A percentile compares a stretch with the other conserved stretches of the same genome.
These are phyloP conservation scores for Holacanthella duospinosa DNA, from an alignment of 2,888 invertebrate genomes.

Conservation along the genomic window DNA sequence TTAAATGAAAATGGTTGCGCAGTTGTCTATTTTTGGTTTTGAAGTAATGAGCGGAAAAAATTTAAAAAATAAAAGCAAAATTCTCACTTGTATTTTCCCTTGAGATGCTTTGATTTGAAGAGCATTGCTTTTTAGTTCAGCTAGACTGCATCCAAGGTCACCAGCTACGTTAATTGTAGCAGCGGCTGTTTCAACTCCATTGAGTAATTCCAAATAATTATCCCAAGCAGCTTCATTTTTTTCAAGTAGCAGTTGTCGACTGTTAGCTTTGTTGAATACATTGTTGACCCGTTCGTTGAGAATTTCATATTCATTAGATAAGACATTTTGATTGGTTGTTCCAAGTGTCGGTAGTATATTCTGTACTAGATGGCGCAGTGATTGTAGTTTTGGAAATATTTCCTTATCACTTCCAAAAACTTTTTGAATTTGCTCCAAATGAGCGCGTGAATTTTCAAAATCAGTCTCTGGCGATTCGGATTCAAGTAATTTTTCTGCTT, in stretches of 20 bases:
- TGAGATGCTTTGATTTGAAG: constrained; percentile 70
- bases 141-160: constrained; percentile 66
- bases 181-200: constrained; percentile 64
- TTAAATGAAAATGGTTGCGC: not conserved
- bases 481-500: not conserved
- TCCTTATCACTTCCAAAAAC: constrained; percentile 55
- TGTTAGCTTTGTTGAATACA: constrained; percentile 70
- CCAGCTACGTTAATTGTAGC: constrained; percentile 65
- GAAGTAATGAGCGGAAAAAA: too few species aligned
- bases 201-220: constrained; percentile 65
- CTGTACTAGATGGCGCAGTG: constrained; percentile 72
- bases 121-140: constrained; percentile 69
- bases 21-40: not conserved
- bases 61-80: constrained; percentile 34
- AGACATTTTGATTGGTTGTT: constrained; percentile 67
- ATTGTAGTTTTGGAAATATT: constrained; percentile 67
- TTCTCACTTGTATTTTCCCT: constrained; percentile 45
- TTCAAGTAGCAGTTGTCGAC: constrained; percentile 62
- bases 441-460: constrained; percentile 69
- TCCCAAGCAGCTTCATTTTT: constrained; percentile 76
- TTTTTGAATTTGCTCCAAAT: constrained; percentile 74
- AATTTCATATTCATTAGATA: constrained; percentile 69
- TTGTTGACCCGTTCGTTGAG: constrained; percentile 71
- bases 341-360: constrained; percentile 78
- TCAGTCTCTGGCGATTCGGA: constrained; percentile 46